phyloP scores from a whole-genome alignment of 35 echinoderm and acorn worm species.

The Apostichopus parvimensis region DNA sequence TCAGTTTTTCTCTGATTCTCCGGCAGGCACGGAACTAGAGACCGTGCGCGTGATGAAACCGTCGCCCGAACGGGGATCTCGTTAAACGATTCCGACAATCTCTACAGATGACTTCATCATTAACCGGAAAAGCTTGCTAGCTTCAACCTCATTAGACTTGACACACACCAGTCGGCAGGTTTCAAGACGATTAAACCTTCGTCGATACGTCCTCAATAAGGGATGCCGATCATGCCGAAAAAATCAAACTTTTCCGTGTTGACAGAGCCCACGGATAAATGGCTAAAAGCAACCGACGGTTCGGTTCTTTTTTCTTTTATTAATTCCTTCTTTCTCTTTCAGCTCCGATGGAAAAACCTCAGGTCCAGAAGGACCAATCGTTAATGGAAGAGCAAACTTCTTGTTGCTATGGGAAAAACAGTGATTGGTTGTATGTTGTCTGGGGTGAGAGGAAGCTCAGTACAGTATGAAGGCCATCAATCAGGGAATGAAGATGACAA shows the following conservation, averaged over 20 bases:
- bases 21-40: not conserved
- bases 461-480: too few species aligned
- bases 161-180: conserved; percentile 27
- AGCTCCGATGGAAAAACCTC: not conserved
- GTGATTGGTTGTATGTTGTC: too few species aligned
- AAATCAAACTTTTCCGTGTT: too few species aligned
- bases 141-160: conserved; percentile 3
- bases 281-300: not conserved
- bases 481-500: too few species aligned
- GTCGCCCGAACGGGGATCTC: not conserved
- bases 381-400: not conserved
- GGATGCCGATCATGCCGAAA: too few species aligned
- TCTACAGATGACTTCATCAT: conserved; percentile 12
- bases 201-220: not conserved
- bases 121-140: not conserved
- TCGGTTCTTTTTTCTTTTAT: not conserved
- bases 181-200: not conserved
- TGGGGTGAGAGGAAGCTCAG: too few species aligned
- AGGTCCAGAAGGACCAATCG: not conserved
- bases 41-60: not conserved
- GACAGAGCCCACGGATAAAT: too few species aligned
- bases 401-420: too few species aligned
- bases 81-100: conserved; percentile 33
- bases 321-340: not conserved
- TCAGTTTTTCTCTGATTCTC: not conserved